A percentile compares a stretch with the other conserved stretches of the same genome.
Conservation (phyloP, 2,888 invertebrate genomes). For the Drosophila peninsularis region DNA sequence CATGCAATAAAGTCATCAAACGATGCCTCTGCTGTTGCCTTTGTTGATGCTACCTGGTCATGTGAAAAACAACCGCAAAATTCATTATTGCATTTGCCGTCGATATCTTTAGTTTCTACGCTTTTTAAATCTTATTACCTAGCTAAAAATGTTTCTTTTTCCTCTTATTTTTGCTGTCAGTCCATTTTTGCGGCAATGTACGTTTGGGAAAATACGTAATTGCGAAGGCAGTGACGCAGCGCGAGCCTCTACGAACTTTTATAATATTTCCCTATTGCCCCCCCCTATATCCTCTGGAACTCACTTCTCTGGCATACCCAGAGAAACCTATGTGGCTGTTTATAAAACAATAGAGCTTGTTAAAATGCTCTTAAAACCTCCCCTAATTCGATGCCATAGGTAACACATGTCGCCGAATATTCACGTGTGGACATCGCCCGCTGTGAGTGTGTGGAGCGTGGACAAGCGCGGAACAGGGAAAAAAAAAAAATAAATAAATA, state of each 20-base stretch:
- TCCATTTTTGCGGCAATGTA: neutral
- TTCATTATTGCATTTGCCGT: conserved; percentile 46
- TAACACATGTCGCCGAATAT: conserved; percentile 7
- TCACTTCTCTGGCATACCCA: neutral
- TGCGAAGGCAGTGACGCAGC: neutral
- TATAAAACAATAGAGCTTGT: neutral
- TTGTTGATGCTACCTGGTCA: conserved; percentile 32
- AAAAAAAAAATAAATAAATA: conserved; percentile 9
- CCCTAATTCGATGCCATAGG: conserved; percentile 1
- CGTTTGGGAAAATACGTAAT: neutral
- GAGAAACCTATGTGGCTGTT: neutral
- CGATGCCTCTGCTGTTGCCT: conserved; percentile 52
- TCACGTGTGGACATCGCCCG: conserved; percentile 36
- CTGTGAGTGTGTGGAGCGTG: conserved; percentile 27
- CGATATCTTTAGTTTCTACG: conserved; percentile 32
- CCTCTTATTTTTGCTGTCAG: conserved; percentile 15
- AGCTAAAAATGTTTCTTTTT: conserved; percentile 41
- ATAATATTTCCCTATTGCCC: neutral
- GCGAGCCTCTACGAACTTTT: neutral
- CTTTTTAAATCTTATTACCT: conserved; percentile 38
- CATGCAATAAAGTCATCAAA: conserved; percentile 79
- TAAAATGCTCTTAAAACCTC: conserved; percentile 4
- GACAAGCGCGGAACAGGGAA: conserved; percentile 18
- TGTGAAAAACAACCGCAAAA: conserved; percentile 39
- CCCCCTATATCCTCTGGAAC: neutral